A percentile compares a stretch with the other conserved stretches of the same genome.
These are phyloP conservation scores for Halictus quadricinctus DNA, from an alignment of 2,888 invertebrate species.

Conservation along the genomic window DNA sequence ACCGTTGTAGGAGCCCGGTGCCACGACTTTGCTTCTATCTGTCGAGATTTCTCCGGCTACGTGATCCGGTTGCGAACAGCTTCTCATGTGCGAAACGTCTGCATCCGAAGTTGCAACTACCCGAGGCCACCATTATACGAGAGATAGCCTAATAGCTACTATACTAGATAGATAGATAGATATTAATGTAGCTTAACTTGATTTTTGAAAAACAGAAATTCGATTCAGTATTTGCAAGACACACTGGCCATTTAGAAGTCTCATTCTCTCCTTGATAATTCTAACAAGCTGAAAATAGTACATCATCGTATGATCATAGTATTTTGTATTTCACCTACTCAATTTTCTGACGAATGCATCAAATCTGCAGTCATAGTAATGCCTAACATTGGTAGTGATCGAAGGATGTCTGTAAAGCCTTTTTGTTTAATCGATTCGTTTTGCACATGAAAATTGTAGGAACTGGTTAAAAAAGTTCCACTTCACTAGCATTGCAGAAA, in stretches of 20 bases:
- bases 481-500: not conserved
- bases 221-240: not conserved
- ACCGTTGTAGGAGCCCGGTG: slow-evolving; percentile 46
- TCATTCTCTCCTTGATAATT: no score
- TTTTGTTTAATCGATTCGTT: no score
- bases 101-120: not conserved
- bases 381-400: no score
- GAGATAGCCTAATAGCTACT: not conserved
- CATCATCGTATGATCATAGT: not conserved
- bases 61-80: slow-evolving; percentile 71
- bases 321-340: no score
- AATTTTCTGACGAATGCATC: no score
- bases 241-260: not conserved
- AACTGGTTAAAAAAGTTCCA: no score
- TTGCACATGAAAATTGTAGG: no score
- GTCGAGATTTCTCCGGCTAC: slow-evolving; percentile 75
- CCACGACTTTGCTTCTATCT: slow-evolving; percentile 59
- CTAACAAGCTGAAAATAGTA: no score
- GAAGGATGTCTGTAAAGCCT: no score
- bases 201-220: not conserved
- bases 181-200: not conserved
- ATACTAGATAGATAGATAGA: no score
- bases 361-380: no score
- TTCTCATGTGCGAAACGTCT: slow-evolving; percentile 17
- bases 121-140: not conserved